Percentiles rank a stretch among this genome's conserved stretches.
Conservation (phyloP, 2,797 vertebrate species). For the Morus bassanus region DNA sequence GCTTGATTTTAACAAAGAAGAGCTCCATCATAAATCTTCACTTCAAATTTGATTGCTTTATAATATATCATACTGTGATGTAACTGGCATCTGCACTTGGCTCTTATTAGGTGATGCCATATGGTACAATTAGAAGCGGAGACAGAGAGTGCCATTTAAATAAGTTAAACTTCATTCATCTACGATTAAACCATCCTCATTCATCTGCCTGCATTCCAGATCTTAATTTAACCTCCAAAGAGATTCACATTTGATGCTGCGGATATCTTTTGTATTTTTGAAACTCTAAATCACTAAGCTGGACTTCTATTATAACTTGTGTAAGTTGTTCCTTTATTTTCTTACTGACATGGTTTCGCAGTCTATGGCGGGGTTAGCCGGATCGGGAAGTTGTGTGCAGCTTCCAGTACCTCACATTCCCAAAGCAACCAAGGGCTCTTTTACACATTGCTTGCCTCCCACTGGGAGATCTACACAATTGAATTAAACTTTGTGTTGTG, state of each 20-base stretch:
- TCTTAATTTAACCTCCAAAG: not conserved
- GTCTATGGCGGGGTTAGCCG: not conserved
- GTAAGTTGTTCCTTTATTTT: not conserved
- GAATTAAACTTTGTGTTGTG: not conserved
- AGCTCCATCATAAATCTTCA: slow-evolving; percentile 50
- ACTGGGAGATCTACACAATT: not conserved
- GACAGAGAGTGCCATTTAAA: slow-evolving; percentile 8
- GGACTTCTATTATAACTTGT: not conserved
- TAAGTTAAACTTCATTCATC: slow-evolving; percentile 27
- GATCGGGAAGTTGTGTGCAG: not conserved
- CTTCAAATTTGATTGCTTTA: slow-evolving; percentile 46
- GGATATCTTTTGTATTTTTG: not conserved
- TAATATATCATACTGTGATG: slow-evolving; percentile 47
- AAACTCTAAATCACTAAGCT: not conserved
- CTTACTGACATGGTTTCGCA: not conserved
- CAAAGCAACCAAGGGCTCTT: not conserved
- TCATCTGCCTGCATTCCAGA: not conserved
- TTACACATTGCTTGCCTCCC: not conserved
- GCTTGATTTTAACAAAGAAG: slow-evolving; percentile 17
- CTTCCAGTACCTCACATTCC: not conserved
- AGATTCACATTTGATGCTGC: not conserved
- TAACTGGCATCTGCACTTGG: slow-evolving; percentile 51
- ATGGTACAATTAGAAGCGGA: slow-evolving; percentile 41
- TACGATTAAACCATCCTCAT: not conserved
- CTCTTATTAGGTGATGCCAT: slow-evolving; percentile 42